Percentiles rank a stretch among this genome's conserved stretches.
Evolutionary conservation across 2,888 invertebrate genomes (phyloP).

Genomic region (Zelleria hepariella): DNA sequence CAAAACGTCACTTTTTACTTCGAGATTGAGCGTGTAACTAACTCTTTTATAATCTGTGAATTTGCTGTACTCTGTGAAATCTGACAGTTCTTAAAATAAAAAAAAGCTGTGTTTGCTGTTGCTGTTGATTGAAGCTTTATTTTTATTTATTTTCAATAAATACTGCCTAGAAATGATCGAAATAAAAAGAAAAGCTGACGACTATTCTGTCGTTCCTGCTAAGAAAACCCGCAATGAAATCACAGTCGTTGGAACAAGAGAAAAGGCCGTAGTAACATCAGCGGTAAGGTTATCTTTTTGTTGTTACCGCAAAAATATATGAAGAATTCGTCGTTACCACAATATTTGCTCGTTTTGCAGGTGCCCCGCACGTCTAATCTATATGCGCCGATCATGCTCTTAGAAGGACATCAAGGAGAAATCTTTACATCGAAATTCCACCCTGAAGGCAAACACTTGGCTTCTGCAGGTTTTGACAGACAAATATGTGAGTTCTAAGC

Average conservation of each 20-base stretch:
- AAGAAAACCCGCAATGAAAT: constrained; percentile 81
- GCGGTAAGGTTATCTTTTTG: constrained; percentile 66
- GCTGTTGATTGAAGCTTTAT: too few species aligned
- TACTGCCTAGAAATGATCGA: constrained; percentile 61
- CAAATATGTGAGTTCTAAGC: constrained; percentile 84
- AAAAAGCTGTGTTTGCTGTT: background rate
- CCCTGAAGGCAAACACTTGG: constrained; percentile 95
- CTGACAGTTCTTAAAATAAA: too few species aligned
- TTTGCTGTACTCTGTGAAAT: too few species aligned
- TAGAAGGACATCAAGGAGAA: constrained; percentile 98
- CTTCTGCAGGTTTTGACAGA: constrained; percentile 95
- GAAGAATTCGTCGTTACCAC: too few species aligned
- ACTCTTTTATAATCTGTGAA: too few species aligned
- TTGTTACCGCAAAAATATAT: background rate
- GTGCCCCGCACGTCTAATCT: constrained; percentile 89
- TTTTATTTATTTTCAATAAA: background rate
- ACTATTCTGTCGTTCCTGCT: constrained; percentile 71
- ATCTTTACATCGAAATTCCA: constrained; percentile 95
- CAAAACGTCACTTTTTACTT: too few species aligned
- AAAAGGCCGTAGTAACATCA: constrained; percentile 80
- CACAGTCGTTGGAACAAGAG: constrained; percentile 78
- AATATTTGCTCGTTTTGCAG: constrained; percentile 27
- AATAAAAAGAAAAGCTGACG: constrained; percentile 76
- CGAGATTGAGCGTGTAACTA: too few species aligned
- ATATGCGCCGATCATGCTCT: constrained; percentile 93